Base-by-base conservation (phyloP, 2,113 vertebrate genomes). In the Gorsachius goisagi region DNA sequence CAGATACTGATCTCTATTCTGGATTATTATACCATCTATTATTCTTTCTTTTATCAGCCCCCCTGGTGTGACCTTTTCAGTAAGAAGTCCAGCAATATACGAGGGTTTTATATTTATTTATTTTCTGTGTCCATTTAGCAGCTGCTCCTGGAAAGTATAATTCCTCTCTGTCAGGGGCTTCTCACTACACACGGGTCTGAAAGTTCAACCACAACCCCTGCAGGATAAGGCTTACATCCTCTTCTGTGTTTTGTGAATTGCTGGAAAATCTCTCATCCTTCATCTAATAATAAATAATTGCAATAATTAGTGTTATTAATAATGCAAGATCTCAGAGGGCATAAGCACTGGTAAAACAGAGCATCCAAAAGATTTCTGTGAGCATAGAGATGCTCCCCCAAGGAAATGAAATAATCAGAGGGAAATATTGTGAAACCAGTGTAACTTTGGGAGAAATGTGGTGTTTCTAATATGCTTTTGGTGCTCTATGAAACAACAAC, bases 281-380 rank as follows among this genome's bases (percentile, higher is more conserved):
- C 63, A 80, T 77, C 26, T 90, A 93, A 94, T 92, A 96, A 94
- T 88, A 96, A 96, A 96, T 93, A 96, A 90, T 97, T 95, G 55
- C 60, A 95, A 93, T 93, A 96, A 94, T 94, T 96, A 93, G 50
- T 81, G 35, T 88, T 95, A 96, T 95, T 93, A 96, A 97, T 96
- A 96, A 96, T 96, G 45, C 41, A 95, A 68, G 32, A 88, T 67
- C 90, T 96, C 78, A 88, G 72, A 96, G 59, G 82, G 41, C 44
- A 49, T 83, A 93, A 83, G 30, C 22, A 50, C 21, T 91, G 37
- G 50, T 79, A 91, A 96, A 95, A 89, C 17, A 82, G 71, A 91
- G 24, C 62, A 94, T 93, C 81, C 62, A 32, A 91, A 94, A 89
- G 6, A 88, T 85, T 93, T 95, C 82, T 86, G 12, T 66, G 55